A percentile compares a stretch with the other conserved stretches of the same genome.
Conservation (phyloP, 1,140 invertebrate species). For the Campoletis sonorensis region DNA sequence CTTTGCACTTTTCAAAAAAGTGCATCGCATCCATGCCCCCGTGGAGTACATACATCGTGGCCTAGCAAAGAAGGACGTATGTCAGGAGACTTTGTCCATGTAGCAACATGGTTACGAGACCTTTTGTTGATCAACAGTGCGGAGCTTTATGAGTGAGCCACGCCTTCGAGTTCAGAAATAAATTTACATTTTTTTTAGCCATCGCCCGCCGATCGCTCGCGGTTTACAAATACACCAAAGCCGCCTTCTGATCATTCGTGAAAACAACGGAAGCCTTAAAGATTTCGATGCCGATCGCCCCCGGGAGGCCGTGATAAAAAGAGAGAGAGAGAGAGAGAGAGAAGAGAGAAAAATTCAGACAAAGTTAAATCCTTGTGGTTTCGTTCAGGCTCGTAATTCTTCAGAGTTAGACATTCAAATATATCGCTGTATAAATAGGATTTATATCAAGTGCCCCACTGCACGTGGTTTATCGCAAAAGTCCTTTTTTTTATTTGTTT, state of each 20-base stretch:
- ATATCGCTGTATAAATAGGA: conserved; percentile 24
- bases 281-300: not conserved
- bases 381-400: conserved; percentile 30
- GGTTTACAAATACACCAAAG: not conserved
- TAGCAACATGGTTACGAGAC: not conserved
- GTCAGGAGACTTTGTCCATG: not conserved
- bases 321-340: no score
- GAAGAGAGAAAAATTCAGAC: not conserved
- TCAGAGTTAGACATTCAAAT: conserved; percentile 25
- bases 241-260: not conserved
- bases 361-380: not conserved
- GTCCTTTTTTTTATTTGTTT: no score
- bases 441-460: not conserved
- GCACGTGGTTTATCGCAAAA: not conserved
- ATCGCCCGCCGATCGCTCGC: not conserved
- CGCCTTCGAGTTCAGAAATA: conserved; percentile 11
- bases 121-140: not conserved
- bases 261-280: conserved; percentile 32
- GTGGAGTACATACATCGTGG: not conserved
- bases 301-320: not conserved
- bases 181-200: not conserved
- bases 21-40: not conserved
- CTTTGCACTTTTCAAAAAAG: not conserved
- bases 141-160: not conserved
- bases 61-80: not conserved